Conservation (phyloP, 2,888 invertebrate species). For the Laspeyria flexula region DNA sequence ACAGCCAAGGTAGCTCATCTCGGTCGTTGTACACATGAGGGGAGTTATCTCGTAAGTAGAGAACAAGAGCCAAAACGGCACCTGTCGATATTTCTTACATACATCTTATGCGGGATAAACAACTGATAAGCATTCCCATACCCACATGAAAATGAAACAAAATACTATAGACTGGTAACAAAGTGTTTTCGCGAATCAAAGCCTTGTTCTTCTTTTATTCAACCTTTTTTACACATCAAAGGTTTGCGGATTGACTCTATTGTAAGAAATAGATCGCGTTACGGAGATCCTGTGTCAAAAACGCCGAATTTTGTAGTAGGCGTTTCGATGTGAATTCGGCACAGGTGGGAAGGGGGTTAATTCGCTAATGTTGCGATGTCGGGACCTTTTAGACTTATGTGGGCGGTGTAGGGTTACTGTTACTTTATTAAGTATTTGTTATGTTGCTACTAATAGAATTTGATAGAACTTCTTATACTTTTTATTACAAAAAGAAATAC, state of each 20-base stretch:
- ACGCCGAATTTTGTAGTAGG: constrained; percentile 57
- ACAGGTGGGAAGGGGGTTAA: constrained; percentile 77
- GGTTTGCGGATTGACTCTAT: constrained; percentile 59
- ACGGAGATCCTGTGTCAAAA: constrained; percentile 67
- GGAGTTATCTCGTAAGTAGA: too few species aligned
- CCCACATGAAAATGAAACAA: constrained; percentile 30
- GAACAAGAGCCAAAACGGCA: too few species aligned
- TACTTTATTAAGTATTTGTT: constrained; percentile 36
- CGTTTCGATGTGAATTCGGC: constrained; percentile 54
- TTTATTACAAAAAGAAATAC: not conserved
- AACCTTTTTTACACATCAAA: constrained; percentile 20
- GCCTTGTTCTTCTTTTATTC: constrained; percentile 12
- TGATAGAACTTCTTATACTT: constrained; percentile 10
- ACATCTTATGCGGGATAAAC: constrained; percentile 1
- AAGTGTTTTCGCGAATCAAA: constrained; percentile 26
- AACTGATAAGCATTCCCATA: constrained; percentile 37
- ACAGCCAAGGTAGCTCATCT: too few species aligned
- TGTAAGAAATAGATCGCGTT: constrained; percentile 69
- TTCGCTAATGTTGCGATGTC: constrained; percentile 61
- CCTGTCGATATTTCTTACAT: not conserved
- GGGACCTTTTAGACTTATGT: constrained; percentile 30
- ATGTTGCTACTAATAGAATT: constrained; percentile 33
- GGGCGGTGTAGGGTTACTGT: constrained; percentile 39
- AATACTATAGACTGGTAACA: constrained; percentile 24
- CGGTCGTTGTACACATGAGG: too few species aligned